Conservation (phyloP, 2,888 invertebrate genomes). For the Nematopogon swammerdamellus region DNA sequence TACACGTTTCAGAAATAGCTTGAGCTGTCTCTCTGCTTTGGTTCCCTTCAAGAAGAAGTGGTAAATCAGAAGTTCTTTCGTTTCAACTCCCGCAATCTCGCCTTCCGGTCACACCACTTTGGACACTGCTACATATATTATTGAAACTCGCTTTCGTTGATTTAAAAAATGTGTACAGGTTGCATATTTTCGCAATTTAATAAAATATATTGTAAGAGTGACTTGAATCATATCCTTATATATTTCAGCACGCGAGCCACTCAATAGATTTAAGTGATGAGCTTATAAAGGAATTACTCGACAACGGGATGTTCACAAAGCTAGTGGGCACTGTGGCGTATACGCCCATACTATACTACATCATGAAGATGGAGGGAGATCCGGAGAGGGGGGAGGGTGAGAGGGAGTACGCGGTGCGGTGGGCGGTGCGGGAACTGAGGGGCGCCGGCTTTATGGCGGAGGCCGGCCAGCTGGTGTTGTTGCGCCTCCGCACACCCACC, state of each 20-base stretch:
- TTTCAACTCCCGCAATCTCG: no score
- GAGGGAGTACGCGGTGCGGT: slow-evolving; percentile 26
- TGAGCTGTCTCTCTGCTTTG: no score
- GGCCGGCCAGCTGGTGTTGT: slow-evolving; percentile 34
- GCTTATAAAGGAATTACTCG: slow-evolving; percentile 32
- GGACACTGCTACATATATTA: no score
- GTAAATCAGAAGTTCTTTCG: no score
- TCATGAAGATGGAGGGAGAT: slow-evolving; percentile 20
- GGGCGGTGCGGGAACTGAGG: no score
- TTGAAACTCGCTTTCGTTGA: no score
- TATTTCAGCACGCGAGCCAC: slow-evolving; percentile 25
- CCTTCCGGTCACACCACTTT: no score
- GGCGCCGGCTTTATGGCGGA: slow-evolving; percentile 33
- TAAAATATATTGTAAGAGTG: background rate
- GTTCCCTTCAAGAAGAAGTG: no score
- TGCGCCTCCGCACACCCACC: slow-evolving; percentile 26
- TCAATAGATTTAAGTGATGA: slow-evolving; percentile 29
- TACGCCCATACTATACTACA: slow-evolving; percentile 24
- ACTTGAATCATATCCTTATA: slow-evolving; percentile 1
- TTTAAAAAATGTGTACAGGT: no score
- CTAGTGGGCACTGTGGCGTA: slow-evolving; percentile 35
- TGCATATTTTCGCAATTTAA: background rate
- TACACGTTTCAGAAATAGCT: no score
- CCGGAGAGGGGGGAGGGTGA: no score
- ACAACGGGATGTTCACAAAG: slow-evolving; percentile 30